Evolutionary conservation across 2,797 vertebrate species (phyloP).

Genomic region (Helostoma temminkii): DNA sequence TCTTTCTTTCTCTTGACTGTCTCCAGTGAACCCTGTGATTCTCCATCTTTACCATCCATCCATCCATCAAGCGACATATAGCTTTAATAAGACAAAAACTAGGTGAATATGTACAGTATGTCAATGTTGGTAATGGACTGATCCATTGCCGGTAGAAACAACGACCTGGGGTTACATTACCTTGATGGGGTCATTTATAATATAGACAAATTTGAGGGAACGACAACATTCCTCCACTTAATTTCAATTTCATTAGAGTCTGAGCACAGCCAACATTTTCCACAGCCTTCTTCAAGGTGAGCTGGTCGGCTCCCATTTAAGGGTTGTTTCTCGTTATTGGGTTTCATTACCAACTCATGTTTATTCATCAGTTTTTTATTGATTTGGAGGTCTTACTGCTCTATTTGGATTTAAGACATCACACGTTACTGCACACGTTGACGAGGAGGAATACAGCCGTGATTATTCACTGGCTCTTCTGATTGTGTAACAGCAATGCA

Average conservation of each 20-base stretch:
- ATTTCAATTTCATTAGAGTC: conserved; percentile 3
- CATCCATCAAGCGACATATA: not conserved
- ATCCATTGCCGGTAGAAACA: too few species aligned
- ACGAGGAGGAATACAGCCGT: not conserved
- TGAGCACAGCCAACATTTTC: not conserved
- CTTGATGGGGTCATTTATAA: not conserved
- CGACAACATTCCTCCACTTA: not conserved
- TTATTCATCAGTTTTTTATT: conserved; percentile 31
- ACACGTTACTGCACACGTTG: not conserved
- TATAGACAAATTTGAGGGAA: not conserved
- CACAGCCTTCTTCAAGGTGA: not conserved
- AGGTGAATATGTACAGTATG: too few species aligned
- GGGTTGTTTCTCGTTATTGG: not conserved
- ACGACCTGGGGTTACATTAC: not conserved
- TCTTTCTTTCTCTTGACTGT: not conserved
- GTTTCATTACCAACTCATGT: not conserved
- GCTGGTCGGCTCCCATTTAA: conserved; percentile 3
- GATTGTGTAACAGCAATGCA: not conserved
- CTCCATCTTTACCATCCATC: not conserved
- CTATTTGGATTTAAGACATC: not conserved
- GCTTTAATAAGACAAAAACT: not conserved
- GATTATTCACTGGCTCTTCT: not conserved
- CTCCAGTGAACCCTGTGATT: not conserved
- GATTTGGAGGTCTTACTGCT: conserved; percentile 3
- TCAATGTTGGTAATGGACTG: too few species aligned